A percentile compares a stretch with the other conserved stretches of the same genome.
These are phyloP conservation scores for Nebria brevicollis DNA, from an alignment of 2,888 invertebrate genomes.

Conservation along the genomic window DNA sequence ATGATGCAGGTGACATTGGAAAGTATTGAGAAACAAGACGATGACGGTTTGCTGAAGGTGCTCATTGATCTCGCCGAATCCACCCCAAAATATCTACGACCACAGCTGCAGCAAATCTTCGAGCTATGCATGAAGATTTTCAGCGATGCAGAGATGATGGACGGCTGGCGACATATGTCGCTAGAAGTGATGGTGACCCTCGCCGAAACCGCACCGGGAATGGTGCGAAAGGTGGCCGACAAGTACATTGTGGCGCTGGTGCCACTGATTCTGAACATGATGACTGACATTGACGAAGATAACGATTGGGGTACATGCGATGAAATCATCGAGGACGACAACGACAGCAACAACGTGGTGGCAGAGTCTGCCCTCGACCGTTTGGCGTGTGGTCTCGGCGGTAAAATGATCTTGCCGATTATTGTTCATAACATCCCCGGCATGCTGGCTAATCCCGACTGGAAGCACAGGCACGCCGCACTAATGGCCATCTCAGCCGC, in stretches of 20 bases:
- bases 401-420: conserved; percentile 87
- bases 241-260: conserved; percentile 85
- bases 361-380: conserved; percentile 97
- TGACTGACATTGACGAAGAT: conserved; percentile 95
- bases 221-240: conserved; percentile 92
- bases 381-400: conserved; percentile 91
- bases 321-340: conserved; percentile 91
- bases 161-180: conserved; percentile 89
- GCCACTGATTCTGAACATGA: conserved; percentile 89
- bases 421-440: conserved; percentile 83
- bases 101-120: conserved; percentile 86
- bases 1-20: conserved; percentile 81
- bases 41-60: conserved; percentile 91
- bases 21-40: conserved; percentile 84
- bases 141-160: conserved; percentile 75
- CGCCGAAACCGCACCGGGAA: conserved; percentile 94
- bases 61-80: conserved; percentile 94
- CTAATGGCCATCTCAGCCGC: conserved; percentile 98
- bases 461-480: conserved; percentile 94
- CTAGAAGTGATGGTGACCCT: conserved; percentile 85
- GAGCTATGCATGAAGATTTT: conserved; percentile 84
- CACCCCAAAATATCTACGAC: conserved; percentile 90
- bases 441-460: conserved; percentile 85
- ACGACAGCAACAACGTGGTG: conserved; percentile 93
- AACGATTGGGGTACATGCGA: conserved; percentile 89